A percentile compares a stretch with the other conserved stretches of the same genome.
These are phyloP conservation scores for Drosophila dives DNA, from an alignment of 2,888 invertebrate genomes.

Conservation along the genomic window DNA sequence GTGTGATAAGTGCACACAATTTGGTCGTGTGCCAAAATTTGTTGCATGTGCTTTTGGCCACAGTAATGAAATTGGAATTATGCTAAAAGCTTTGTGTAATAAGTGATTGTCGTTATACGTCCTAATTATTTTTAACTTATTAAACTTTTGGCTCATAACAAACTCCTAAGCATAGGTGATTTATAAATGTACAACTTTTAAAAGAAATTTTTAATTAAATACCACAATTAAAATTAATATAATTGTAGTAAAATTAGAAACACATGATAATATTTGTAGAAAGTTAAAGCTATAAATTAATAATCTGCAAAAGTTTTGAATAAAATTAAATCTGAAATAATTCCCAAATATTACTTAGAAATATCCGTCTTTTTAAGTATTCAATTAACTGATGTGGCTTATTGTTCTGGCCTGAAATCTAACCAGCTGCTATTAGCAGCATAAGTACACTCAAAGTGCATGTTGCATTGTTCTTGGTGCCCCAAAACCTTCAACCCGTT, in stretches of 20 bases:
- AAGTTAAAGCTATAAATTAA: not conserved
- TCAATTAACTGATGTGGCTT: not conserved
- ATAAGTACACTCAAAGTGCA: conserved; percentile 41
- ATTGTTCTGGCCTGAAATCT: conserved; percentile 2
- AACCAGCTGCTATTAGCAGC: conserved; percentile 52
- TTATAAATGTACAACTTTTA: not conserved
- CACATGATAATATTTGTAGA: not conserved
- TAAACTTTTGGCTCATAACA: not conserved
- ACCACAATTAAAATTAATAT: not conserved
- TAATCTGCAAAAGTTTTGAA: not conserved
- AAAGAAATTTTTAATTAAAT: not conserved
- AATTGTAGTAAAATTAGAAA: not conserved
- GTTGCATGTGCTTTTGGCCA: conserved; percentile 38
- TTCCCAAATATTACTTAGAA: not conserved
- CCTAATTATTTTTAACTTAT: conserved; percentile 1
- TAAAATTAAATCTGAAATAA: not conserved
- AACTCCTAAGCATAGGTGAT: not conserved
- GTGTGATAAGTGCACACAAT: conserved; percentile 64
- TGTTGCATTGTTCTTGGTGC: conserved; percentile 20
- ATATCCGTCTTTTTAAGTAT: too few species aligned
- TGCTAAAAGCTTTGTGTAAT: conserved; percentile 30
- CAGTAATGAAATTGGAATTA: conserved; percentile 46
- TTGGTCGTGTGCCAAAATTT: conserved; percentile 45
- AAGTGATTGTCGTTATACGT: not conserved
- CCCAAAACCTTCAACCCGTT: conserved; percentile 43